Base-by-base conservation (phyloP, 2,797 vertebrate genomes). In the Meda fulgida region DNA sequence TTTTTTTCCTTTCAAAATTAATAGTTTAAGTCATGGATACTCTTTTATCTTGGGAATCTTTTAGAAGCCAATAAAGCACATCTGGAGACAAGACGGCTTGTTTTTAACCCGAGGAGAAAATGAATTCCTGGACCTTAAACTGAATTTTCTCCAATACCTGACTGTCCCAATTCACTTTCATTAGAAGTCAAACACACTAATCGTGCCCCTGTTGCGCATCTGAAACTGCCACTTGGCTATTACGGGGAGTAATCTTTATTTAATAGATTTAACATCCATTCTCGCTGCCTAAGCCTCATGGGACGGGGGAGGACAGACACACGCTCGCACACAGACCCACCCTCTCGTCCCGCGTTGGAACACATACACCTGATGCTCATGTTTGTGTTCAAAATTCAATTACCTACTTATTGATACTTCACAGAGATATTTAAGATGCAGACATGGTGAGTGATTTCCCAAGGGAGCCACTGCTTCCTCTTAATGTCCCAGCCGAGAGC, bases 341-440 rank as follows among this genome's bases (percentile, higher is more conserved):
- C 84, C 84, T 69, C 93, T 90, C 91, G 94, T 92, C 92, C 89
- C 79, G 73, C 87, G 84, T 93, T 90, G 92, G 94, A 93, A 92
- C 95, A 94, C 97, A 97, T 96, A 96, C 96, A 97, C 96, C 97
- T 96, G 93, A 97, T 94, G 93, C 97, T 98, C 97, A 97, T 98
- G 98, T 99, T 99, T 98, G 98, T 98, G 97, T 98, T 99, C 97
- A 99, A 97, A 99, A 99, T 99, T 99, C 98, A 99, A 99, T 99
- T 99, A 99, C 98, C 97, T 97, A 97, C 97, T 99, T 99, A 99
- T 99, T 99, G 98, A 99, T 99, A 99, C 97, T 97, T 98, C 97
- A 98, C 97, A 97, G 97, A 97, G 97, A 98, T 99, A 97, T 98
- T 99, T 98, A 99, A 99, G 98, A 99, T 98, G 97, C 97, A 99